Evolutionary conservation across 2,888 invertebrate genomes (phyloP), one percentile per base, ranked within the genome.

Genomic region (Monochamus alternatus): DNA sequence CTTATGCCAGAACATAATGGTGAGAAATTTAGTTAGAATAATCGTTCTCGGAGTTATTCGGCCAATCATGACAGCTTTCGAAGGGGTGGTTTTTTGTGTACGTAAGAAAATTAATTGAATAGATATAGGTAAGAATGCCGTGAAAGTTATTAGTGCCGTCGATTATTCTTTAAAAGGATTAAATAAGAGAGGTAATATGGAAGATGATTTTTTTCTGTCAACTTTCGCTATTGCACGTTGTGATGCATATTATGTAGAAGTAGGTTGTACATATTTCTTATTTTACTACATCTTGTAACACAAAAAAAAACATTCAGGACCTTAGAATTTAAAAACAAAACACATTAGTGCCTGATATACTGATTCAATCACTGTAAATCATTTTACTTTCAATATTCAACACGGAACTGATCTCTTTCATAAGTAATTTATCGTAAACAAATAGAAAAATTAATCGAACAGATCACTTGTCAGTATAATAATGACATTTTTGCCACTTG

Each of bases 31-130:
- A 14, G 55, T 4, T 5, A 14, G n/a, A 55, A 55, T 55, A 55
- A 22, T n/a, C n/a, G 55, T 55, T 14, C 55, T n/a, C 14, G 1
- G 55, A 55, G 55, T 14, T 55, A 55, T 55, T 55, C 14, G 55
- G 22, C 55, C 22, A 55, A 55, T 55, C 55, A 55, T 55, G 55
- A 55, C 55, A 55, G 55, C 14, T 55, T 55, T n/a, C n/a, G 10
- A 55, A 14, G 55, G 55, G 55, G 14, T 5, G 7, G 14, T 14
- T 55, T 55, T 55, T 38, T 38, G 38, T 38, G 7, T 38, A 7
- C 55, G 0, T 22, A n/a, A 55, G 55, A 55, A 55, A 55, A 55
- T 55, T 3, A 55, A 55, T 14, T 55, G 55, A 14, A 14, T 55
- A n/a, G 22, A 55, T 0, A 3, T 51, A 51, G 12, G 51, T 51